Base-by-base conservation (phyloP, 2,888 invertebrate species). In the Patella pellucida region DNA sequence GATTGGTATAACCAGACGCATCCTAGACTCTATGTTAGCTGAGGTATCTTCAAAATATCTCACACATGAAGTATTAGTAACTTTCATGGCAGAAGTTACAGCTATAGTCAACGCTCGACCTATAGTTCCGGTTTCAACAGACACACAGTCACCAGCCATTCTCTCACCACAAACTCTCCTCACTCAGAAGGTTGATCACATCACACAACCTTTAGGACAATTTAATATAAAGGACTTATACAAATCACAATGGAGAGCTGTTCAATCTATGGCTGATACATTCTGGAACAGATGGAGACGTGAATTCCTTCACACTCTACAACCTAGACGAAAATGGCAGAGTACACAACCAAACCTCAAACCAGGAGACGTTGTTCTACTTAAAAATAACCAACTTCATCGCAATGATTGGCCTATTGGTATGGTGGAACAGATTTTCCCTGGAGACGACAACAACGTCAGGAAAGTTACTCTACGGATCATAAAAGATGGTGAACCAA, bases 201-300 rank as follows among this genome's bases (percentile, higher is more conserved):
- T 41, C 19, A 19, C 41, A n/a, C 69, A 73, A 23, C n/a, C n/a
- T 41, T 68, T 69, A 19, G 73, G 27, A 27, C 19, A 77, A 11
- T 15, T 71, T 56, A 67, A 73, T 52, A 50, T 69, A 5, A 70
- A 62, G 16, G 54, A 78, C 54, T 7, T 72, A 67, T 72, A 74
- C 19, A 72, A 69, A n/a, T 62, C 74, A 14, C 80, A 78, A 31
- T 78, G 77, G 80, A 77, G 77, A 70, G 23, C 69, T 19, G 78
- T 77, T 15, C 77, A 78, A 68, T n/a, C 56, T 12, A 69, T 80
- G 15, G 69, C 76, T 27, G 74, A 76, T 52, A 68, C 51, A 31
- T 78, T 78, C 52, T 78, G 78, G 78, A 52, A 54, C 4, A 62
- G 70, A 2, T 78, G 76, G 78, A 51, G 68, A 12, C 2, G 52